Evolutionary conservation across 2,797 vertebrate genomes (phyloP).

Genomic region (Sorex maritimensis): DNA sequence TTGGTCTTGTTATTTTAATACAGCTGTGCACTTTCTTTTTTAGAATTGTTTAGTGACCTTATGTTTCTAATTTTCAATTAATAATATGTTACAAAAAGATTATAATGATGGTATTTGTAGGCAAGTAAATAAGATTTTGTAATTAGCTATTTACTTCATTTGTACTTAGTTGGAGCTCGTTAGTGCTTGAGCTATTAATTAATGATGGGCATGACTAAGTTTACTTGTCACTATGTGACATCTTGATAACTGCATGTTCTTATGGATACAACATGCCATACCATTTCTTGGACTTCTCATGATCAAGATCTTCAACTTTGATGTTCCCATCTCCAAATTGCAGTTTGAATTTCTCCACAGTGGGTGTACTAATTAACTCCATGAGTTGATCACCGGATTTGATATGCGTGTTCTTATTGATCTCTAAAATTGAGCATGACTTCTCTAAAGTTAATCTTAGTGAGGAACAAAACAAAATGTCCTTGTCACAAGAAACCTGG

Average conservation of each 20-base stretch:
- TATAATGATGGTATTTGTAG: conserved; percentile 2
- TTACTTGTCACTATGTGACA: neutral
- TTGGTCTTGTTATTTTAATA: neutral
- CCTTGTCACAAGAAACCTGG: neutral
- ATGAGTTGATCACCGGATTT: neutral
- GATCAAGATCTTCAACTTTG: neutral
- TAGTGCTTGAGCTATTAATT: conserved; percentile 36
- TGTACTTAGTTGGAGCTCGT: neutral
- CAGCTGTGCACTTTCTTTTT: conserved; percentile 27
- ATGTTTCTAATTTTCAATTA: conserved; percentile 59
- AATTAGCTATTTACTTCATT: neutral
- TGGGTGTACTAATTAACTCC: conserved; percentile 55
- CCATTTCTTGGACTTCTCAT: neutral
- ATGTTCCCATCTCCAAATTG: neutral
- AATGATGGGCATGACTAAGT: neutral
- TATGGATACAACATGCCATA: neutral
- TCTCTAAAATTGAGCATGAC: conserved; percentile 14
- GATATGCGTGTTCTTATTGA: neutral
- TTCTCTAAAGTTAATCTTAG: conserved; percentile 46
- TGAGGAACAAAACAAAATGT: conserved; percentile 10
- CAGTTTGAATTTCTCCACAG: neutral
- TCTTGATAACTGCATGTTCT: neutral
- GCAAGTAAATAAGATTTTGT: conserved; percentile 56
- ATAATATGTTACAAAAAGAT: conserved; percentile 21
- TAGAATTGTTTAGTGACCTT: conserved; percentile 28